Base-by-base conservation (phyloP, 64 coral and sea anemone species). In the Acropora tenuis region DNA sequence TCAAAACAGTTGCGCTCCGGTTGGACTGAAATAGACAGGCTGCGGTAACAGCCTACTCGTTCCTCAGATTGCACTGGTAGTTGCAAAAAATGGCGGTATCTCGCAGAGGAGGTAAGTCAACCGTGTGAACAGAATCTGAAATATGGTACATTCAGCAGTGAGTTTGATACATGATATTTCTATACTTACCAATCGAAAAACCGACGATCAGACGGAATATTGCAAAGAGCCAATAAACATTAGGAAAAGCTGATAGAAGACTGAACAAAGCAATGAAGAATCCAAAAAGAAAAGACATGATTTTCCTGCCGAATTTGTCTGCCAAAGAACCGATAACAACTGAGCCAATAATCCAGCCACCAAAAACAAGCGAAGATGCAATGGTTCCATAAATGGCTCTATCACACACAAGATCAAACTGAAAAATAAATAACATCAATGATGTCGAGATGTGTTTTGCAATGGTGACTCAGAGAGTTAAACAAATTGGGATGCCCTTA, bases 401-500 rank as follows among this genome's bases (percentile, higher is more conserved):
- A 12, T 92, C 90, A 60, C 90, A 92, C 8, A 92, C 90, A 15
- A 92, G 47, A 48, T 87, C 74, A 80, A 92, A 92, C 90, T 92
- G 47, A 49, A 87, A 92, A 2, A 20, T 69, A 57, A 44, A 83
- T 19, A 0, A 19, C 15, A 48, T 16, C 3, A 17, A 12, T 4
- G 3, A 42, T 2, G 61, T 30, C 30, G 30, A 30, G 30, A 30
- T 30, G 30, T 30, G 30, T 30, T 30, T 30, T 30, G 30, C 30
- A 30, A 30, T 30, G 30, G 30, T 30, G 30, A 0, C 0, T 30
- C 30, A 0, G 30, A 30, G 0, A 30, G 30, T 30, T 30, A 30
- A 30, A 30, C 0, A 50, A 68, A 1, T 7, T 74, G 18, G 1
- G 10, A 44, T 20, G 30, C 30, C 30, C 30, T 30, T 30, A 30